Conservation (phyloP, 1,140 invertebrate species). For the Hylaeus volcanicus region DNA sequence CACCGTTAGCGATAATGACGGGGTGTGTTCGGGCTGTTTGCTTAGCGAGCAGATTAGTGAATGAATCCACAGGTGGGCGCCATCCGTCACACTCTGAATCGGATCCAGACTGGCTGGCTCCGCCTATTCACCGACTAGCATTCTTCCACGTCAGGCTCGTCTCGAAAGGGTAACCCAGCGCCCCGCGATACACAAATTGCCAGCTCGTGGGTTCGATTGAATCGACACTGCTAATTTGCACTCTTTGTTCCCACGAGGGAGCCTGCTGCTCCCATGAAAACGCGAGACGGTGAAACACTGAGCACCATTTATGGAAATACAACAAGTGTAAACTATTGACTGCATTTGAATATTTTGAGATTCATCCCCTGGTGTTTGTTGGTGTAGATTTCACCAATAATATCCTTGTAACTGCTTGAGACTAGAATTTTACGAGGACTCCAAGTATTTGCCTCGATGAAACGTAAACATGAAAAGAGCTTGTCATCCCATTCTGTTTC, state of each 20-base stretch:
- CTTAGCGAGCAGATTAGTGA: slow-evolving; percentile 81
- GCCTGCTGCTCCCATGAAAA: neutral
- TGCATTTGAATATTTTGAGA: too few relatives aligned
- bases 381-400: too few relatives aligned
- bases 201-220: slow-evolving; percentile 14
- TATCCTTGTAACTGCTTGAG: too few relatives aligned
- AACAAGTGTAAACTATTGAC: too few relatives aligned
- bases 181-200: slow-evolving; percentile 28
- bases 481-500: too few relatives aligned
- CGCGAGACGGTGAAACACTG: neutral
- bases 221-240: slow-evolving; percentile 5
- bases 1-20: slow-evolving; percentile 80
- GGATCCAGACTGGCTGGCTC: slow-evolving; percentile 59
- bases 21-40: slow-evolving; percentile 79
- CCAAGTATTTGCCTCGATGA: too few relatives aligned
- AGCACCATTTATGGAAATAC: too few relatives aligned
- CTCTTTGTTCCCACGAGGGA: neutral
- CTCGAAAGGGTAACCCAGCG: slow-evolving; percentile 45
- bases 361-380: too few relatives aligned
- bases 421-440: too few relatives aligned
- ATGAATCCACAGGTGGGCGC: slow-evolving; percentile 81
- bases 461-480: too few relatives aligned
- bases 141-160: slow-evolving; percentile 54
- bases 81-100: slow-evolving; percentile 78
- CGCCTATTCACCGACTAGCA: slow-evolving; percentile 61